These are phyloP conservation scores for Zosterops borbonicus DNA, from an alignment of 2,113 vertebrate genomes.

Conservation along the genomic window DNA sequence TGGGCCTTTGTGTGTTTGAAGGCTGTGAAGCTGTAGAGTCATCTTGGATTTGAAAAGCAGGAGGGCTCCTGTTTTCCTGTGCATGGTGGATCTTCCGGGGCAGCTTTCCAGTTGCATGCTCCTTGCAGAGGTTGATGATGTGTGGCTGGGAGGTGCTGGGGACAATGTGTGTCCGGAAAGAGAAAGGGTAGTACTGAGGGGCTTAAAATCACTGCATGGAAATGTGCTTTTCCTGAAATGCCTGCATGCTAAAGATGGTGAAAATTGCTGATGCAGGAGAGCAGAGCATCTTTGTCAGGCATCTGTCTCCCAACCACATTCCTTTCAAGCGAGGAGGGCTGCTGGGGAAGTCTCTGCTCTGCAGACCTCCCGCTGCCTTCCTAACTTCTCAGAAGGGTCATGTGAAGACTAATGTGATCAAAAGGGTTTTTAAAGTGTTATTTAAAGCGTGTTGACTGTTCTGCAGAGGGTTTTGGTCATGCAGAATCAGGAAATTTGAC, in stretches of 20 bases:
- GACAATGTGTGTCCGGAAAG: accelerated
- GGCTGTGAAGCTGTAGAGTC: background rate
- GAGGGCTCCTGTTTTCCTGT: background rate
- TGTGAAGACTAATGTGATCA: constrained; percentile 34
- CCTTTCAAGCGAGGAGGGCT: constrained; percentile 2
- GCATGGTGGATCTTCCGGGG: accelerated
- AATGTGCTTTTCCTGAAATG: background rate
- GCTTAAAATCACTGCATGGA: background rate
- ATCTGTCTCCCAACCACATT: constrained; percentile 33
- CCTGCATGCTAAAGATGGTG: background rate
- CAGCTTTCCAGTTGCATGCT: background rate
- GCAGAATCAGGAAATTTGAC: background rate
- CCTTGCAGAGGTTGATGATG: background rate
- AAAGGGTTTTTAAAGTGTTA: constrained; percentile 5
- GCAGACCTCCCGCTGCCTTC: constrained; percentile 23
- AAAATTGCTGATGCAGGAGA: constrained; percentile 43
- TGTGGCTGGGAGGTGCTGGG: background rate
- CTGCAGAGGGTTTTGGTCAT: background rate
- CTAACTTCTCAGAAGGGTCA: constrained; percentile 43
- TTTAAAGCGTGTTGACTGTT: background rate
- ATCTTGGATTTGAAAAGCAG: background rate
- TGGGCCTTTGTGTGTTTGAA: background rate
- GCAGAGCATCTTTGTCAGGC: background rate
- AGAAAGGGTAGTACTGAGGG: background rate
- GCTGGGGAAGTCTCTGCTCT: background rate